These are phyloP conservation scores for Caenorhabditis latens DNA, from an alignment of 1,140 invertebrate genomes.

Conservation along the genomic window DNA sequence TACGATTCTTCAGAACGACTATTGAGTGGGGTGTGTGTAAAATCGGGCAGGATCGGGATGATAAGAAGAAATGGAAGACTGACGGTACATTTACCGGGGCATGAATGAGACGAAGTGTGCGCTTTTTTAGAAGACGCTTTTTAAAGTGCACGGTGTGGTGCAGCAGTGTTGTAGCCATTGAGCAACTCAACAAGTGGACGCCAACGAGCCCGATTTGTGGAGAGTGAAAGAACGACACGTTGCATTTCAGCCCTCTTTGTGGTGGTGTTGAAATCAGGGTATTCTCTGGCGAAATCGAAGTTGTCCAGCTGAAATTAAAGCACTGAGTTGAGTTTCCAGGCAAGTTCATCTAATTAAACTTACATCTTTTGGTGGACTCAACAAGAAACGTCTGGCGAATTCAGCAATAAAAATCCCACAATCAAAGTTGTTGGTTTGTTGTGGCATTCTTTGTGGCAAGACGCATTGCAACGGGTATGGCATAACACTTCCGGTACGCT, in stretches of 20 bases:
- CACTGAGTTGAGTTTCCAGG: background rate
- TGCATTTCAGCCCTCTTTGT: constrained; percentile 58
- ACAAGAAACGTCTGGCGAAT: constrained; percentile 65
- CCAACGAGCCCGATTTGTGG: constrained; percentile 59
- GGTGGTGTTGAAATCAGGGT: constrained; percentile 58
- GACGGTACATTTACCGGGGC: constrained; percentile 16
- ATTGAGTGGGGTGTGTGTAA: background rate
- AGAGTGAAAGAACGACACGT: constrained; percentile 61
- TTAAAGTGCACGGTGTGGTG: constrained; percentile 48
- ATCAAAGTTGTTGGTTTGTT: constrained; percentile 64
- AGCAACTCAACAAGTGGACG: constrained; percentile 47
- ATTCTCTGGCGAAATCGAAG: constrained; percentile 60
- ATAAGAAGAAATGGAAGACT: background rate
- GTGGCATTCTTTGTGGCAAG: constrained; percentile 60
- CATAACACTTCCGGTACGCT: constrained; percentile 29
- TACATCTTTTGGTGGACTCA: constrained; percentile 62
- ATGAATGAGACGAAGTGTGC: background rate
- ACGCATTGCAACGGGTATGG: constrained; percentile 33
- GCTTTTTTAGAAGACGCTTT: too few relatives aligned
- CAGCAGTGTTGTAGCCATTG: constrained; percentile 43
- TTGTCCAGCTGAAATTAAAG: constrained; percentile 57
- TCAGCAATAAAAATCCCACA: constrained; percentile 65
- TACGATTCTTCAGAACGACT: constrained; percentile 5
- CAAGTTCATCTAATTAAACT: background rate
- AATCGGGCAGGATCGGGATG: background rate